A percentile compares a stretch with the other conserved stretches of the same genome.
Evolutionary conservation across 2,797 vertebrate genomes (phyloP).

Genomic region (Champsocephalus esox): DNA sequence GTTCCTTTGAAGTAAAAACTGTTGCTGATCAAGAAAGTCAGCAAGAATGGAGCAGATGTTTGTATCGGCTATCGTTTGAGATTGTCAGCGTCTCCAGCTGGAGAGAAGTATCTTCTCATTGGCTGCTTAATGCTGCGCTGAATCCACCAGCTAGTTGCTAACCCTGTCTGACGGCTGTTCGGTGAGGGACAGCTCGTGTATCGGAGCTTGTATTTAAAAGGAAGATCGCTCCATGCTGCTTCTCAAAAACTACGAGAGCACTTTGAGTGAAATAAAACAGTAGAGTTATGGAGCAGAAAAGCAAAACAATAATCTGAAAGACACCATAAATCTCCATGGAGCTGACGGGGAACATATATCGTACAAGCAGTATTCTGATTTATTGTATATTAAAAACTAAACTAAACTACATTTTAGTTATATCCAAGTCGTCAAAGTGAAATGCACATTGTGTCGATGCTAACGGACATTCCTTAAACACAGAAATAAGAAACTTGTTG

Average conservation of each 20-base stretch:
- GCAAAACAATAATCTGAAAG: constrained; percentile 17
- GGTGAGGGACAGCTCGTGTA: background rate
- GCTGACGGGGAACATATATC: constrained; percentile 1
- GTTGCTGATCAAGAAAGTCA: background rate
- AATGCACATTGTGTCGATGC: background rate
- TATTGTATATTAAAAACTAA: background rate
- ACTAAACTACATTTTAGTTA: background rate
- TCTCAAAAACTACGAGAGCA: background rate
- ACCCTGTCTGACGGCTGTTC: background rate
- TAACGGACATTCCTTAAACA: background rate
- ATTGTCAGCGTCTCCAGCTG: background rate
- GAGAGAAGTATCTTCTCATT: background rate
- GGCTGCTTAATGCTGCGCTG: background rate
- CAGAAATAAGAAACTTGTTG: background rate
- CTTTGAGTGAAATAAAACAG: constrained; percentile 11
- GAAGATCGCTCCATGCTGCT: background rate
- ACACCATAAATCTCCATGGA: constrained; percentile 4
- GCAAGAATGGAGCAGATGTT: background rate
- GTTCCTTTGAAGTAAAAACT: background rate
- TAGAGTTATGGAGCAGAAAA: background rate
- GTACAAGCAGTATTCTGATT: background rate
- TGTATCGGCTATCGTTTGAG: background rate
- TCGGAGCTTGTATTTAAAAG: background rate
- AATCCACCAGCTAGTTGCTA: constrained; percentile 8
- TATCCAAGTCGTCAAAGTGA: background rate